Percentiles rank a stretch among this genome's conserved stretches.
Evolutionary conservation across 2,888 invertebrate species (phyloP).

Genomic region (Leptarthrus brevirostris): DNA sequence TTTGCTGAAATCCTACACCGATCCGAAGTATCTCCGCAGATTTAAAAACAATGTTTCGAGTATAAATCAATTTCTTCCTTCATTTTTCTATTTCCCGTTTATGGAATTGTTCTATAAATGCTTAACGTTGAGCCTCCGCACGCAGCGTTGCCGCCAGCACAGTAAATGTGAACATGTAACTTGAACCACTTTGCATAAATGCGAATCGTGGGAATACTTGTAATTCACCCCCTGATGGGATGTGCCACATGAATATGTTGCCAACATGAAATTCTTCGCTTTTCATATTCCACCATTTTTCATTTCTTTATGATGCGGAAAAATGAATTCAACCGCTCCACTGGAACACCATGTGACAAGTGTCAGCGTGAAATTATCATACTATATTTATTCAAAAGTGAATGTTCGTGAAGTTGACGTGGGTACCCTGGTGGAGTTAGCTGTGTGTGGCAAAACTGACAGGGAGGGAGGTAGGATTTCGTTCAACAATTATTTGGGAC

Average conservation of each 20-base stretch:
- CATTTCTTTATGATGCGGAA: constrained; percentile 45
- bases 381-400: constrained; percentile 38
- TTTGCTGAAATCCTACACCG: constrained; percentile 11
- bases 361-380: constrained; percentile 43
- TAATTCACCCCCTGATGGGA: constrained; percentile 40
- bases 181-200: constrained; percentile 45
- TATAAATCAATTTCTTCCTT: constrained; percentile 39
- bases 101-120: constrained; percentile 29
- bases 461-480: not conserved
- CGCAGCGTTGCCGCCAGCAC: not conserved
- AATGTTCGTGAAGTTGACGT: constrained; percentile 15
- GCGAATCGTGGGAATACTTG: constrained; percentile 42
- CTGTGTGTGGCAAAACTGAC: not conserved
- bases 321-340: constrained; percentile 36
- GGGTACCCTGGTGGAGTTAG: not conserved
- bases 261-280: constrained; percentile 37
- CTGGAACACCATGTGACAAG: constrained; percentile 34
- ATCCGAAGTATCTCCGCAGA: constrained; percentile 30
- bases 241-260: constrained; percentile 37
- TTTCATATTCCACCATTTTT: constrained; percentile 42
- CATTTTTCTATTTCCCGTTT: constrained; percentile 42
- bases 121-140: not conserved
- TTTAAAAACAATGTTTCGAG: constrained; percentile 44
- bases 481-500: constrained; percentile 15
- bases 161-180: constrained; percentile 19